Evolutionary conservation across 2,888 invertebrate species (phyloP), one percentile per base, ranked within the genome.

Genomic region (Lasioglossum oenotherae): DNA sequence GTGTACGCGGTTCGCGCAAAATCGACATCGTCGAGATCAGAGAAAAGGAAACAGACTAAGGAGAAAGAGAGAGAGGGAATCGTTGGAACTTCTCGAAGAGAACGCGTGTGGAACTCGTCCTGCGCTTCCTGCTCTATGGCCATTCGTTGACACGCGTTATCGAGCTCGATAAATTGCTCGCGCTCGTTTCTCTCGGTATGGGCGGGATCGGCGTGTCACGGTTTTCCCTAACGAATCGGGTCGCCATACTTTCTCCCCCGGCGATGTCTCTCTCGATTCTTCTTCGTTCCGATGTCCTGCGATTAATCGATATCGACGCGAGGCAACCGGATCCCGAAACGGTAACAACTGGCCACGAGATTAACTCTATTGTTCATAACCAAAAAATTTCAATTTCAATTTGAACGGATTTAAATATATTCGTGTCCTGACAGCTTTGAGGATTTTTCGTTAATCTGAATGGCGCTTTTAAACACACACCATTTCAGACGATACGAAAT

Each of bases 181-280:
- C 64, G 31, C 38, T 69, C 69, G 69, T 38, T 69, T 35, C 69
- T 69, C 38, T 69, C 38, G 69, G 38, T 23, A 69, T 69, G 38
- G 69, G 69, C 69, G 69, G 35, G 69, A 69, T 69, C 69, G 69
- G 23, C 23, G 38, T 23, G 69, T 38, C 69, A 69, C 38, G 35
- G 38, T 69, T 69, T 69, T 69, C 69, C 38, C 69, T 35, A 35
- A 38, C 69, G 69, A 69, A 69, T 38, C 38, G 69, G 69, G 69
- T 69, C 69, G 69, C 69, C 69, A 38, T 69, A 69, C 38, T 69
- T 38, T 69, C 69, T 69, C 69, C 69, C 38, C 19, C 38, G 38
- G 8, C 31, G 31, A 64, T 35, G 31, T 64, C 35, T 64, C 64
- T 64, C 64, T 6, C 64, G 64, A 64, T 64, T 31, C 64, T 31